Conservation (phyloP, 1,140 invertebrate species). For the Sinella curviseta region DNA sequence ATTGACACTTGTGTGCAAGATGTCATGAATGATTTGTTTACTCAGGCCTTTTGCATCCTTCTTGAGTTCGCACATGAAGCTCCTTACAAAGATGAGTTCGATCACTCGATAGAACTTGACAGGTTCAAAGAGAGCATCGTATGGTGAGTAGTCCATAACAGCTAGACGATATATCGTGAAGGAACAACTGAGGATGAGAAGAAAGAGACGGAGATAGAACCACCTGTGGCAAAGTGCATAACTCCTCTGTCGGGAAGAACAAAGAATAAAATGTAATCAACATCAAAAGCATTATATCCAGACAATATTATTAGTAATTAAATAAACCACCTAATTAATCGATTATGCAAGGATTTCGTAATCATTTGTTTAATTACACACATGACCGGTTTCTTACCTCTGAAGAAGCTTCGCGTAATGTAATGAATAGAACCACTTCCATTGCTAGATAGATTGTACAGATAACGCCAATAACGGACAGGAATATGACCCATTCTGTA, state of each 20-base stretch:
- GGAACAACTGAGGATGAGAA: slow-evolving; percentile 22
- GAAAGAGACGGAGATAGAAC: slow-evolving; percentile 32
- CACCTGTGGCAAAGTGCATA: slow-evolving; percentile 32
- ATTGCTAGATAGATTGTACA: slow-evolving; percentile 39
- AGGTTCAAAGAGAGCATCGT: slow-evolving; percentile 39
- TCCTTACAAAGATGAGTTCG: slow-evolving; percentile 35
- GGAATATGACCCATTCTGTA: slow-evolving; percentile 36
- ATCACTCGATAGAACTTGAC: slow-evolving; percentile 39
- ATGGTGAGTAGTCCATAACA: slow-evolving; percentile 34
- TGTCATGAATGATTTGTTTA: slow-evolving; percentile 37
- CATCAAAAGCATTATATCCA: neutral
- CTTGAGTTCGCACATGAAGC: slow-evolving; percentile 38
- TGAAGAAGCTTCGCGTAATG: slow-evolving; percentile 32
- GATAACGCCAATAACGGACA: slow-evolving; percentile 27
- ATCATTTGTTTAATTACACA: neutral
- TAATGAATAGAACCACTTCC: slow-evolving; percentile 36
- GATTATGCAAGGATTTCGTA: neutral
- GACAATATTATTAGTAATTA: neutral
- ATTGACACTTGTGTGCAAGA: slow-evolving; percentile 33
- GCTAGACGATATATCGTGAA: slow-evolving; percentile 32
- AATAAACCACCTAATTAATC: too few species aligned
- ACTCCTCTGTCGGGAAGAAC: slow-evolving; percentile 24
- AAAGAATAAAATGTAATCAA: neutral
- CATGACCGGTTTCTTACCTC: slow-evolving; percentile 28
- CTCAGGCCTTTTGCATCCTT: slow-evolving; percentile 18